These are phyloP conservation scores for Pempheris klunzingeri DNA, from an alignment of 2,797 vertebrate species.

Conservation along the genomic window DNA sequence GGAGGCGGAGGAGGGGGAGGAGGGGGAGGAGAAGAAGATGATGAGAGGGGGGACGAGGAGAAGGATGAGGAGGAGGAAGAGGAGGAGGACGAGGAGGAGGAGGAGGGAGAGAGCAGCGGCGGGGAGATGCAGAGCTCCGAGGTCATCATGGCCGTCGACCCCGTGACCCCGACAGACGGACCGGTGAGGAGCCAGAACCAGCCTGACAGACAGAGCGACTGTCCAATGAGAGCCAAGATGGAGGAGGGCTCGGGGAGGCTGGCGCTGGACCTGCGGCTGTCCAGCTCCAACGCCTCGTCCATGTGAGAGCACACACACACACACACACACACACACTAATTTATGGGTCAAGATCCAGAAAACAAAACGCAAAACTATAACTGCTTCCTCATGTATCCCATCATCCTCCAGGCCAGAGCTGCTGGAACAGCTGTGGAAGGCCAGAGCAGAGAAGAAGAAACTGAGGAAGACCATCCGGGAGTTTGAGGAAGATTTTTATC, in stretches of 20 bases:
- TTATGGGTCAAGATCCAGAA: no score
- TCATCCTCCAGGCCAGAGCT: conserved; percentile 92
- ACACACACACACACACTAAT: conserved; percentile 13
- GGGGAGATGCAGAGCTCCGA: conserved; percentile 90
- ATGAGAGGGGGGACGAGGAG: conserved; percentile 30
- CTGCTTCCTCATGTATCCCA: conserved; percentile 30
- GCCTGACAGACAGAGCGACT: conserved; percentile 46
- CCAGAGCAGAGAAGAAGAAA: conserved; percentile 97
- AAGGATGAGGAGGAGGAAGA: conserved; percentile 79
- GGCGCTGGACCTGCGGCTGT: conserved; percentile 92
- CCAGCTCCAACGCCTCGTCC: conserved; percentile 95
- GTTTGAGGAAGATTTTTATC: conserved; percentile 97
- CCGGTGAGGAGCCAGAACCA: conserved; percentile 60
- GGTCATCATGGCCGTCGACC: conserved; percentile 89
- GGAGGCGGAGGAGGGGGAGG: conserved; percentile 70
- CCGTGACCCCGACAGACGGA: conserved; percentile 77
- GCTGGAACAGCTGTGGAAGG: conserved; percentile 98
- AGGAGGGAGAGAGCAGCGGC: conserved; percentile 86
- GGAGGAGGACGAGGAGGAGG: conserved; percentile 80
- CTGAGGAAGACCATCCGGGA: conserved; percentile 93
- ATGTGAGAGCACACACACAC: conserved; percentile 85
- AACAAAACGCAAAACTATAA: no score
- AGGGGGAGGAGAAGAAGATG: conserved; percentile 72
- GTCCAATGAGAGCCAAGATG: conserved; percentile 81
- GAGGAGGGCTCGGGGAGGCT: conserved; percentile 92